Base-by-base conservation (phyloP, 2,888 invertebrate genomes). In the Automeris io region DNA sequence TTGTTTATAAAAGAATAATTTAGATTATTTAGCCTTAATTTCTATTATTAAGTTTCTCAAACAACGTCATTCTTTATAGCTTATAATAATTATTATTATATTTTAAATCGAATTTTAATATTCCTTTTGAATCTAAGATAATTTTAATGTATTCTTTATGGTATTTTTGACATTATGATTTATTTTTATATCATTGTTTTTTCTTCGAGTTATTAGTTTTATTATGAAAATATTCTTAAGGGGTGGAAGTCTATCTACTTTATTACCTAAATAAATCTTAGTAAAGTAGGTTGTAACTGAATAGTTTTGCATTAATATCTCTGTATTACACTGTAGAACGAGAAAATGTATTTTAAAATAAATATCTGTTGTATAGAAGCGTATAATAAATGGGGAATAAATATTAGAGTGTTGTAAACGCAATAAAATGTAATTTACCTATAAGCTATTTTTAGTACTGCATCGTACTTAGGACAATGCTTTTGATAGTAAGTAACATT, bases 381-480 rank as follows among this genome's bases (percentile, higher is more conserved):
- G n/a, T n/a, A n/a, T 16, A 24, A 23, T 5, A 23, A 23, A 23
- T 23, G 8, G n/a, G 8, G 22, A n/a, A 19, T 19, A 19, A 3
- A 5, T 19, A 19, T 19, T 23, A 23, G 7, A 3, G 9, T 5
- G 18, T 19, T 18, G 8, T 11, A 23, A n/a, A 19, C 8, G 5
- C 16, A 9, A 16, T 11, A 23, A 13, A 3, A 12, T 16, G 16
- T 24, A 4, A 23, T 34, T 8, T 33, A 18, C 25, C 18, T 19
- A n/a, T n/a, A n/a, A n/a, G n/a, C n/a, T n/a, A n/a, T 6, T 40
- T 33, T 45, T 37, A 40, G 51, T 39, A 50, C 39, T 46, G 39
- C 23, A 40, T 45, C 49, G 59, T 61, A 60, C 61, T 61, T 60
- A 60, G 42, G 34, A 13, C 18, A 35, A 40, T 48, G 36, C 41